Evolutionary conservation across 2,888 invertebrate genomes (phyloP).

Genomic region (Deladenus siricidicola): DNA sequence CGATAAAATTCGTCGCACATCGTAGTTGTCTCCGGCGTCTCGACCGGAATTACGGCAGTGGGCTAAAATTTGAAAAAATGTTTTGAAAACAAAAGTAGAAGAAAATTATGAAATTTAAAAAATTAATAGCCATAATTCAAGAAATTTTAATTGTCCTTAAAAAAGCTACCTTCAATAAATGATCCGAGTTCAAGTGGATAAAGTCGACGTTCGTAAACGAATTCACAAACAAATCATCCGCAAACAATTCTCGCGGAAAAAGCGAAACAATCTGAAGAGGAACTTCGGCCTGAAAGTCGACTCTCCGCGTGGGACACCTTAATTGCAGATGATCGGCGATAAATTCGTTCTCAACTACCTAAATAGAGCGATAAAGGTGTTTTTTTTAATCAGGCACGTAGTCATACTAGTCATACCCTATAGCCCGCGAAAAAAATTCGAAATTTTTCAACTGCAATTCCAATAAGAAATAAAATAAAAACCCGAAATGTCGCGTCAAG

Average conservation of each 20-base stretch:
- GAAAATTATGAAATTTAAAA: neutral
- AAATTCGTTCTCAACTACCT: no score
- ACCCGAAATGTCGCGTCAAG: no score
- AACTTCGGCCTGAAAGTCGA: neutral
- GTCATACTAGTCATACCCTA: no score
- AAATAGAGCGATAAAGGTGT: neutral
- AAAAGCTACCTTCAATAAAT: neutral
- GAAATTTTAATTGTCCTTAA: neutral
- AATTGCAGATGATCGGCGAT: neutral
- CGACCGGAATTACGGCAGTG: neutral
- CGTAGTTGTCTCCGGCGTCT: neutral
- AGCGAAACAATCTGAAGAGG: neutral
- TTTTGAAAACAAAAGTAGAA: neutral
- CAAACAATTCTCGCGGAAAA: neutral
- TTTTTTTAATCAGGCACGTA: no score
- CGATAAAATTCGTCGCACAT: neutral
- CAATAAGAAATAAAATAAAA: no score
- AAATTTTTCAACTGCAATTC: no score
- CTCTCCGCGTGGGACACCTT: neutral
- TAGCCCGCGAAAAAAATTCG: no score
- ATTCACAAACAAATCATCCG: neutral
- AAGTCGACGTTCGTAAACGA: neutral
- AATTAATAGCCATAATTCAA: no score
- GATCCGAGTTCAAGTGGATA: neutral
- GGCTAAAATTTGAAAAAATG: neutral